Base-by-base conservation (phyloP, 2,113 vertebrate genomes). In the Polypterus bichir region DNA sequence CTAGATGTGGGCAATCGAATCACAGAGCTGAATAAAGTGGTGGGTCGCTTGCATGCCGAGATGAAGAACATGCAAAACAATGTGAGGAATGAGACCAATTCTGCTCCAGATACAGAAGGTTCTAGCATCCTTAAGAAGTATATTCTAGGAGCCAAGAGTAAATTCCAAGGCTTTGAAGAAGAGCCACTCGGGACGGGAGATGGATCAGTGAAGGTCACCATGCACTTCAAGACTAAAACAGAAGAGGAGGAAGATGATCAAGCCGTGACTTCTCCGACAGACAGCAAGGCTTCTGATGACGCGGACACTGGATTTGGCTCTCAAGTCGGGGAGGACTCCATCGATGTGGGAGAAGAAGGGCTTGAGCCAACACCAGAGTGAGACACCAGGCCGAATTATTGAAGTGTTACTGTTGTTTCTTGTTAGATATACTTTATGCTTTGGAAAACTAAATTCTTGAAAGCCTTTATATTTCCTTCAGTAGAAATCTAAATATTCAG, bases 1-100 rank as follows among this genome's bases (percentile, higher is more conserved):
- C 27, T 69, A 91, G 89, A 91, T 64, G 75, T 93, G 10, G 91
- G 91, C 1, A 93, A 92, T 74, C 83, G 90, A 27, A 83, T 93
- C 76, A 93, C 90, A 4, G 86, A 89, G 74, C 76, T 94, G 60
- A 89, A 72, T 72, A 91, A 92, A 76, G 83, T 81, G 0, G 77
- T 93, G 7, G 11, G 62, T 53, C 79, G 82, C 59, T 82, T 92
- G n/a, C 87, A 92, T 64, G 61, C 49, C 0, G 86, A 94, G 27
- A 79, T 91, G 59, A 88, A 88, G 44, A 10, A 86, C 68, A 61
- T 4, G 0, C 59, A 79, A 0, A 62, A 52, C 2, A 3, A 63
- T 10, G 27, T 27, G 27, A 48, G 44, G 0, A 27, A 27, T 27
- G 27, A 27, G 27, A 27, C 27, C 27, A 27, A 27, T 27, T 5